Base-by-base conservation (phyloP, 2,797 vertebrate species). In the Siniperca undulata region DNA sequence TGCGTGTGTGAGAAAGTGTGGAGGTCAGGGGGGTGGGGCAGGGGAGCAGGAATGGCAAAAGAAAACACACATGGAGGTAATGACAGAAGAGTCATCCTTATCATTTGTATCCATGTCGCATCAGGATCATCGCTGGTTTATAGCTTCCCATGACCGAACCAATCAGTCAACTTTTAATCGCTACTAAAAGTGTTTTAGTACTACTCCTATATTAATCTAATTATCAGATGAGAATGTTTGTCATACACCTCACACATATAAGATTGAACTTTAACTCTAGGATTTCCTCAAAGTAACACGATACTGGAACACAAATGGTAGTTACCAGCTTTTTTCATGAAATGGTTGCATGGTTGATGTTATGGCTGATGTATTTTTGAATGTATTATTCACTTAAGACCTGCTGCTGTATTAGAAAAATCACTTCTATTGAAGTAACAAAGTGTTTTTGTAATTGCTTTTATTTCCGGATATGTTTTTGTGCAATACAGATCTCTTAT, bases 11-110 rank as follows among this genome's bases (percentile, higher is more conserved):
- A 30, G 30, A 30, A 30, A 30, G 66, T 38, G 38, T 36, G 56
- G 7, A 30, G 16, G 70, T 64, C 72, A 20, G 36, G 40, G 22
- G 65, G 11, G 1, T 36, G 67, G 50, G 11, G 30, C 7, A 1
- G 60, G 44, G 6, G 53, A 67, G 74, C 70, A 52, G 46, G 46
- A 10, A 69, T 2, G 14, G 46, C 12, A 36, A 61, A 79, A 72
- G 27, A 70, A 84, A 83, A 53, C 27, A 56, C 42, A 82, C 48
- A n/a, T 5, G 50, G 38, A 66, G 74, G 74, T 69, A 80, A 77
- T 14, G 56, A 74, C 56, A 55, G 72, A 65, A 27, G 53, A 74
- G 66, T 6, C 30, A 30, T 30, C 30, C 3, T 36, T 36, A 36
- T 36, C 36, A 36, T 20, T 24, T 13, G 13, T 40, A 22, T 42